Percentiles rank a stretch among this genome's conserved stretches.
phyloP scores from a whole-genome alignment of 1,140 invertebrate genomes.

The Drosophila aff. region DNA sequence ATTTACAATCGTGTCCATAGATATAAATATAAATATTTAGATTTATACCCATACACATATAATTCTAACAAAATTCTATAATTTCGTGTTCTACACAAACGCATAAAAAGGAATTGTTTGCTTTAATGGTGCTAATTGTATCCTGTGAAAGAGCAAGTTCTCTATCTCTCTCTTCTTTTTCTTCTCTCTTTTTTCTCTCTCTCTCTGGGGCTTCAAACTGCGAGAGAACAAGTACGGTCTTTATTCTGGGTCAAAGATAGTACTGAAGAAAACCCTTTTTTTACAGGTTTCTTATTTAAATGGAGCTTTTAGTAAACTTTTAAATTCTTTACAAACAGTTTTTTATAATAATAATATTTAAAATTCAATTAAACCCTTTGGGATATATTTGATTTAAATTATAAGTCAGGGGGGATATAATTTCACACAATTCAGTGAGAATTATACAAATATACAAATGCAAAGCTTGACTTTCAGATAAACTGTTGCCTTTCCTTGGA shows the following conservation, averaged over 20 bases:
- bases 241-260: not conserved
- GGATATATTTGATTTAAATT: not conserved
- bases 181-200: too few species aligned
- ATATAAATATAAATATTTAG: not conserved
- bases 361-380: not conserved
- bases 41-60: constrained; percentile 1
- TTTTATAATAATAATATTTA: not conserved
- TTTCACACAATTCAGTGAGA: not conserved
- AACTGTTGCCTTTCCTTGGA: not conserved
- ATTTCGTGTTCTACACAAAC: constrained; percentile 62
- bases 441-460: not conserved
- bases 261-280: not conserved
- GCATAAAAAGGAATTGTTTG: constrained; percentile 37
- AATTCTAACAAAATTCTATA: constrained; percentile 73
- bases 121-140: constrained; percentile 66
- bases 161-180: too few species aligned
- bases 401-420: not conserved
- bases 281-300: not conserved
- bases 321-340: not conserved
- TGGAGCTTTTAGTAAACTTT: not conserved
- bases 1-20: constrained; percentile 5
- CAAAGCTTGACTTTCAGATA: not conserved
- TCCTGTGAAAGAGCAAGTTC: too few species aligned
- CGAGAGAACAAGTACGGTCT: not conserved
- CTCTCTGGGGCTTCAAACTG: too few species aligned